Evolutionary conservation across 1,140 invertebrate genomes (phyloP).

Genomic region (Zaprionus tsacasi): DNA sequence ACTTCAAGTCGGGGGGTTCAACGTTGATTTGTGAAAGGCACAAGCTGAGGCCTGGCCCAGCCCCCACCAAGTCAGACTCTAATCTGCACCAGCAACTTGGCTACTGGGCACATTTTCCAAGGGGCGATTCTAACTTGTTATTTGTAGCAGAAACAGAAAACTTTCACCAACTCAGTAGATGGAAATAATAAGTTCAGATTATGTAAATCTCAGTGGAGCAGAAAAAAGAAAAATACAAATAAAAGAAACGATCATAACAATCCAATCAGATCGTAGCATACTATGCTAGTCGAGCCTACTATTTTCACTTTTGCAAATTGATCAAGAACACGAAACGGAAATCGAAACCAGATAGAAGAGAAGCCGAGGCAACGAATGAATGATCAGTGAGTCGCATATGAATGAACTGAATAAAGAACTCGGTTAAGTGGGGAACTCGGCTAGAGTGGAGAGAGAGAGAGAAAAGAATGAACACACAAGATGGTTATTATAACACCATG

Average conservation of each 20-base stretch:
- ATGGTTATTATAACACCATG: conserved; percentile 1
- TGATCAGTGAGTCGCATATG: conserved; percentile 25
- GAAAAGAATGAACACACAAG: not conserved
- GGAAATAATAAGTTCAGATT: conserved; percentile 46
- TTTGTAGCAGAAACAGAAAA: conserved; percentile 60
- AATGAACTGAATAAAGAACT: conserved; percentile 25
- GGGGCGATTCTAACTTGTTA: conserved; percentile 66
- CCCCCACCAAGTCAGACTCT: conserved; percentile 6
- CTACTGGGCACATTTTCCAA: conserved; percentile 71
- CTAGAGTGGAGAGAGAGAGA: not conserved
- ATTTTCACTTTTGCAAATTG: conserved; percentile 77
- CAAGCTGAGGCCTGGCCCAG: conserved; percentile 9
- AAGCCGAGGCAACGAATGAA: conserved; percentile 16
- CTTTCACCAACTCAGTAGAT: conserved; percentile 54
- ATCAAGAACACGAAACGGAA: conserved; percentile 62
- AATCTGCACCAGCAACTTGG: conserved; percentile 36
- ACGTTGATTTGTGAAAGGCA: conserved; percentile 74
- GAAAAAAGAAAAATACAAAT: conserved; percentile 10
- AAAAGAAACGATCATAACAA: conserved; percentile 18
- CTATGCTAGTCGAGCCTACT: conserved; percentile 20
- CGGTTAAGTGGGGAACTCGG: conserved; percentile 22
- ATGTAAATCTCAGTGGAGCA: conserved; percentile 62
- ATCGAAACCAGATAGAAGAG: conserved; percentile 64
- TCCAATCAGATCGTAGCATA: conserved; percentile 27
- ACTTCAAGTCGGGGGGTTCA: conserved; percentile 13